Conservation (phyloP, 2,797 vertebrate species). For the Sylvilagus floridanus region DNA sequence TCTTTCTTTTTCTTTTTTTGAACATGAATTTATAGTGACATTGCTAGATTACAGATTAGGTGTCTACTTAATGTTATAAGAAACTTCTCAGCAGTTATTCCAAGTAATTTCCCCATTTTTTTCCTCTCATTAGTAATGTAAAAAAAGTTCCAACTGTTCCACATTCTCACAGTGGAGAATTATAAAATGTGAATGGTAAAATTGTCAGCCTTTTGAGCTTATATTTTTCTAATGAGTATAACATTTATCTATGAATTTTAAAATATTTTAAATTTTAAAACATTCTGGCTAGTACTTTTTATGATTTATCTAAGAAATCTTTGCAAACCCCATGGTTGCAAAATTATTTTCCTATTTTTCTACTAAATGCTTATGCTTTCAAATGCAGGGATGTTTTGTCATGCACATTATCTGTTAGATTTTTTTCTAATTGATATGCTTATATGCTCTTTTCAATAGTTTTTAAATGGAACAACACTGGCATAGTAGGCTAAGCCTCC, state of each 20-base stretch:
- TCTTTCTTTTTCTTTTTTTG: neutral
- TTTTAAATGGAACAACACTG: neutral
- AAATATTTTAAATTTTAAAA: neutral
- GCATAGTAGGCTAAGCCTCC: no score
- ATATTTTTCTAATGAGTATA: neutral
- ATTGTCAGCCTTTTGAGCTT: neutral
- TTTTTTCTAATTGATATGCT: neutral
- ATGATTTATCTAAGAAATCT: slow-evolving; percentile 22
- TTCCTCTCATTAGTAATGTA: neutral
- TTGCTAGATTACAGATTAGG: neutral
- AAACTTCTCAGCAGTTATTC: neutral
- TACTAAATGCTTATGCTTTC: neutral
- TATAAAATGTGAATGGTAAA: neutral
- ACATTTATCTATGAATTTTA: neutral
- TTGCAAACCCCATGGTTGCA: neutral
- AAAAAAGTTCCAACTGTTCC: neutral
- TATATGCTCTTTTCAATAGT: neutral
- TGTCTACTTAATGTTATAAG: slow-evolving; percentile 1
- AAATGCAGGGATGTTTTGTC: neutral
- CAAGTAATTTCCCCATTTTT: neutral
- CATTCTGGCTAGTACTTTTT: slow-evolving; percentile 5
- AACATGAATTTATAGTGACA: neutral
- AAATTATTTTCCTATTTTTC: neutral
- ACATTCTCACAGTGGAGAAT: no score
- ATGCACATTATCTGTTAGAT: neutral